phyloP scores from a whole-genome alignment of 2,888 invertebrate species.

The Thymelicus lineola region DNA sequence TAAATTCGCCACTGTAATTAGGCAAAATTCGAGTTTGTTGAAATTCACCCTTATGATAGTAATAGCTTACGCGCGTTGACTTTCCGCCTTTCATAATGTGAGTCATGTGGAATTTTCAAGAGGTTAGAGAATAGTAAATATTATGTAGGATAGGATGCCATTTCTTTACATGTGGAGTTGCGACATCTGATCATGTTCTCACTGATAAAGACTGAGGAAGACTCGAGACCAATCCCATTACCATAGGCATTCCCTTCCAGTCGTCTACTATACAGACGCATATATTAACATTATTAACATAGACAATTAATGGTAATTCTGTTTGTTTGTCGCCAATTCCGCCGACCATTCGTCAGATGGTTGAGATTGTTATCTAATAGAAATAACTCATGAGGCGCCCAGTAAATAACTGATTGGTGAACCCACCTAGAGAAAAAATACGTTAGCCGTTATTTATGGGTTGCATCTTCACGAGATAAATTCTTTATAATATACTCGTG shows the following conservation, averaged over 20 bases:
- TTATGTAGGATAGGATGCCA: too few species aligned
- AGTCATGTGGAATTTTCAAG: too few species aligned
- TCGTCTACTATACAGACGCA: slow-evolving; percentile 42
- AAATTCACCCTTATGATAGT: too few species aligned
- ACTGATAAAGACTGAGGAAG: neutral
- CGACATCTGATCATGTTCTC: too few species aligned
- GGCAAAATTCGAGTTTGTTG: too few species aligned
- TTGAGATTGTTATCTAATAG: slow-evolving; percentile 39
- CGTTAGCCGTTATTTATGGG: slow-evolving; percentile 10
- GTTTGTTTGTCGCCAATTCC: slow-evolving; percentile 46
- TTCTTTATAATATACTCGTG: too few species aligned
- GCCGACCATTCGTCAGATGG: slow-evolving; percentile 40
- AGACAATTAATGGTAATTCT: slow-evolving; percentile 54
- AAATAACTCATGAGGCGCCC: slow-evolving; percentile 30
- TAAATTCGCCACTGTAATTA: too few species aligned
- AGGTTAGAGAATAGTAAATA: too few species aligned
- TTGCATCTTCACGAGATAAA: neutral
- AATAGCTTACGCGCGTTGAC: too few species aligned
- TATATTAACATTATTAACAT: slow-evolving; percentile 49
- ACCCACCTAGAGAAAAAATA: neutral
- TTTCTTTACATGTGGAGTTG: too few species aligned
- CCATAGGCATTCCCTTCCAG: slow-evolving; percentile 39
- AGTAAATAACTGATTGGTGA: slow-evolving; percentile 18
- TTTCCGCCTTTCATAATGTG: too few species aligned
- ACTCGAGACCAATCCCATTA: slow-evolving; percentile 27